phyloP scores from a whole-genome alignment of 2,113 vertebrate species.

The Cinclus mexicanus region DNA sequence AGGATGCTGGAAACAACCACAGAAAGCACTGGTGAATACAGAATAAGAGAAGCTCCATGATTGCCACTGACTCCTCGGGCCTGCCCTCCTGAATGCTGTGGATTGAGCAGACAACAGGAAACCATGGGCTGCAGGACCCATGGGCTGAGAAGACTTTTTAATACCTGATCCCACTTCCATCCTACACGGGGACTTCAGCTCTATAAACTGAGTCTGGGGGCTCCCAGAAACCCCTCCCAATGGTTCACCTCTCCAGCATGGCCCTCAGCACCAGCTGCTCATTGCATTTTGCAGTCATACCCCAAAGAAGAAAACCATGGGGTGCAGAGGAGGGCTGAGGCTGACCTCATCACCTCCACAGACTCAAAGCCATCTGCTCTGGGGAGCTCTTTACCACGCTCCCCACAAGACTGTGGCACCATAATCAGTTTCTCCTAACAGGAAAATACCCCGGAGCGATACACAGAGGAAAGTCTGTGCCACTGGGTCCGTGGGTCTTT shows the following conservation, averaged over 20 bases:
- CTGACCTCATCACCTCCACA: neutral
- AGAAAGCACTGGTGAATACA: neutral
- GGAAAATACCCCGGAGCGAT: accelerated
- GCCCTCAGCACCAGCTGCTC: neutral
- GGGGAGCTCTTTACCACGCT: neutral
- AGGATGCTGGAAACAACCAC: neutral
- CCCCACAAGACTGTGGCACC: neutral
- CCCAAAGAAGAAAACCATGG: accelerated
- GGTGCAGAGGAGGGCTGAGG: neutral
- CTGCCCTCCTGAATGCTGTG: neutral
- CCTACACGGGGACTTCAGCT: neutral
- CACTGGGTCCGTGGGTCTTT: neutral
- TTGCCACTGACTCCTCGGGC: neutral
- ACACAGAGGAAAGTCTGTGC: neutral
- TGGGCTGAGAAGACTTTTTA: neutral
- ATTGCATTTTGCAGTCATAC: neutral
- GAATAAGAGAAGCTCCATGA: neutral
- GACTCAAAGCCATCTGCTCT: neutral
- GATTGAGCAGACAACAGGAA: neutral
- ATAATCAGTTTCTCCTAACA: neutral
- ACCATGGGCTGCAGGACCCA: neutral
- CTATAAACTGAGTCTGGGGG: neutral
- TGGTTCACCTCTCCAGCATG: neutral
- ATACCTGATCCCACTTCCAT: neutral
- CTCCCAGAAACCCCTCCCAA: neutral